Percentiles rank a stretch among this genome's conserved stretches.
Conservation (phyloP, 37 sponge, comb jelly and placozoan species). For the Amphimedon queenslandica region DNA sequence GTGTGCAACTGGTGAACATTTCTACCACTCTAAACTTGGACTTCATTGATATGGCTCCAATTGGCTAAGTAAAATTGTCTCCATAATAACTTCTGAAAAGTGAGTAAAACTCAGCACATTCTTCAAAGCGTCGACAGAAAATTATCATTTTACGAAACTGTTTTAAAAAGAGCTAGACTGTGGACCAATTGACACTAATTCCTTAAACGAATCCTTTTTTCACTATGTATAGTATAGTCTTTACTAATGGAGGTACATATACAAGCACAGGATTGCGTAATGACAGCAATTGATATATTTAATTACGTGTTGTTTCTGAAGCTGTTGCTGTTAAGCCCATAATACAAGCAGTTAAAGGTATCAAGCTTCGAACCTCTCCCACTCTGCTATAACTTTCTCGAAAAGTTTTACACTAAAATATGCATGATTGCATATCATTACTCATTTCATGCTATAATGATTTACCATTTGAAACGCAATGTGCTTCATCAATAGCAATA, state of each 20-base stretch:
- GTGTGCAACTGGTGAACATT: conserved; percentile 35
- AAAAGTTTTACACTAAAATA: too few relatives aligned
- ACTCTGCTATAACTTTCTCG: not conserved
- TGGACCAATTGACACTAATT: too few relatives aligned
- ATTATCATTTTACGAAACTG: conserved; percentile 17
- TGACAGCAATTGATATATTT: not conserved
- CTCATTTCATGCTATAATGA: too few relatives aligned
- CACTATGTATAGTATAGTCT: too few relatives aligned
- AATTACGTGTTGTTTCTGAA: conserved; percentile 3
- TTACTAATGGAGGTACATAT: not conserved
- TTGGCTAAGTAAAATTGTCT: conserved; percentile 14
- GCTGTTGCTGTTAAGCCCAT: not conserved
- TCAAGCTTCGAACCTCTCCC: not conserved
- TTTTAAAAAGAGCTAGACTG: too few relatives aligned
- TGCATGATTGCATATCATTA: too few relatives aligned
- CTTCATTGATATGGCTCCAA: conserved; percentile 10
- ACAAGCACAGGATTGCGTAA: not conserved
- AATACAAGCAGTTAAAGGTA: not conserved
- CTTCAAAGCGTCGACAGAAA: conserved; percentile 18
- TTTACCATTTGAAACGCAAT: too few relatives aligned
- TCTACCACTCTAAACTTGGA: conserved; percentile 26
- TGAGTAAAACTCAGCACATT: conserved; percentile 14
- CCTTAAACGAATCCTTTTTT: too few relatives aligned
- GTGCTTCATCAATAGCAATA: too few relatives aligned
- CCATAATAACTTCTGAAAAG: conserved; percentile 9